A percentile compares a stretch with the other conserved stretches of the same genome.
These are phyloP conservation scores for Chaunax sp. DNA, from an alignment of 2,797 vertebrate species.

Conservation along the genomic window DNA sequence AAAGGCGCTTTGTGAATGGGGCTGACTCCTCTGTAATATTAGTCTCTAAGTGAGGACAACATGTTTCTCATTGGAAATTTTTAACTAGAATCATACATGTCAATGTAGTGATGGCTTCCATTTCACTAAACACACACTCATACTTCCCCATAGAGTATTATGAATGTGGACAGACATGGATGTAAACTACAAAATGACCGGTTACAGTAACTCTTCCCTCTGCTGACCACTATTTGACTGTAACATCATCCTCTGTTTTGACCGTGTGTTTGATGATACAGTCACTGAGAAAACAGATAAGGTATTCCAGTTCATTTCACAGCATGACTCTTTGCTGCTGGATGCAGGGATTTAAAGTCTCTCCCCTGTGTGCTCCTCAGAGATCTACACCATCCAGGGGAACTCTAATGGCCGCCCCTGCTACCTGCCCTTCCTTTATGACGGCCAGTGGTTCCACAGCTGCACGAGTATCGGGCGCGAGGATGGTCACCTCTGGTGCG, in stretches of 20 bases:
- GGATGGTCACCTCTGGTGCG: slow-evolving; percentile 97
- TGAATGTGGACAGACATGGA: too few relatives aligned
- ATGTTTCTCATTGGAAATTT: too few relatives aligned
- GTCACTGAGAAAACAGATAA: slow-evolving; percentile 57
- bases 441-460: slow-evolving; percentile 94
- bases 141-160: too few relatives aligned
- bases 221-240: slow-evolving; percentile 44
- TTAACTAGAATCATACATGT: too few relatives aligned
- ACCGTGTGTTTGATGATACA: slow-evolving; percentile 52
- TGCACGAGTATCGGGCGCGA: slow-evolving; percentile 94
- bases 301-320: slow-evolving; percentile 47
- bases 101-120: too few relatives aligned
- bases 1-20: too few relatives aligned
- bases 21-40: too few relatives aligned
- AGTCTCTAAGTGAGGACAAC: too few relatives aligned
- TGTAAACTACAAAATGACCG: too few relatives aligned
- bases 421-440: slow-evolving; percentile 95
- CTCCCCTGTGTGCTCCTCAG: slow-evolving; percentile 71
- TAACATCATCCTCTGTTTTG: slow-evolving; percentile 62
- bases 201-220: slow-evolving; percentile 7
- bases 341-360: slow-evolving; percentile 31
- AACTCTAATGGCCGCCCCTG: slow-evolving; percentile 95
- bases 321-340: neutral
- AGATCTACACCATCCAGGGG: slow-evolving; percentile 98
- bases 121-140: too few relatives aligned